These are phyloP conservation scores for Gadopsis bispinosus DNA, from an alignment of 2,797 vertebrate genomes.

Conservation along the genomic window DNA sequence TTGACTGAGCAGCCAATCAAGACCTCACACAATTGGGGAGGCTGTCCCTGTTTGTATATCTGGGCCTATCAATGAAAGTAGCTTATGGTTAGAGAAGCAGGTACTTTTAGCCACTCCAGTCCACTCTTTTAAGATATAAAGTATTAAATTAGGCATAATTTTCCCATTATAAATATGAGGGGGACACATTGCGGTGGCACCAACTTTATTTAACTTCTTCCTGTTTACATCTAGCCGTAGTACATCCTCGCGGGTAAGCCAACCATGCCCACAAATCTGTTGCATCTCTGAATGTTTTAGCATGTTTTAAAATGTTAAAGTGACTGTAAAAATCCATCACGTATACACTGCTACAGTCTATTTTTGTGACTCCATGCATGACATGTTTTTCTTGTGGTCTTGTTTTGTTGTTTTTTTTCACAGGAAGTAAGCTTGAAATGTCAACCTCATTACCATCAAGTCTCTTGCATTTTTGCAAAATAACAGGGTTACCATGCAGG, in stretches of 20 bases:
- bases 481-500: neutral
- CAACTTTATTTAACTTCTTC: neutral
- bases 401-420: neutral
- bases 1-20: too few species aligned
- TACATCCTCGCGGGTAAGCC: neutral
- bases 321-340: neutral
- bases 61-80: too few species aligned
- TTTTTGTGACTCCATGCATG: neutral
- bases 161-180: neutral
- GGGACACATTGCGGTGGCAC: too few species aligned
- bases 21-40: too few species aligned
- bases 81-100: too few species aligned
- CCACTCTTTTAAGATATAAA: neutral
- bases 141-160: neutral
- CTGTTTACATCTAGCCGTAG: neutral
- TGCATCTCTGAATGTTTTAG: neutral
- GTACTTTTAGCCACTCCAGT: neutral
- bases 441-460: constrained; percentile 51
- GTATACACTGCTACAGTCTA: neutral
- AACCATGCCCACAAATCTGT: neutral
- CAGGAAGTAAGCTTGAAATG: constrained; percentile 40
- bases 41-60: too few species aligned
- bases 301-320: neutral
- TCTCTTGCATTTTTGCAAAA: constrained; percentile 19
- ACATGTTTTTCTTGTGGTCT: constrained; percentile 6